Evolutionary conservation across 2,797 vertebrate species (phyloP).

Genomic region (Melanotaenia trifasciata): DNA sequence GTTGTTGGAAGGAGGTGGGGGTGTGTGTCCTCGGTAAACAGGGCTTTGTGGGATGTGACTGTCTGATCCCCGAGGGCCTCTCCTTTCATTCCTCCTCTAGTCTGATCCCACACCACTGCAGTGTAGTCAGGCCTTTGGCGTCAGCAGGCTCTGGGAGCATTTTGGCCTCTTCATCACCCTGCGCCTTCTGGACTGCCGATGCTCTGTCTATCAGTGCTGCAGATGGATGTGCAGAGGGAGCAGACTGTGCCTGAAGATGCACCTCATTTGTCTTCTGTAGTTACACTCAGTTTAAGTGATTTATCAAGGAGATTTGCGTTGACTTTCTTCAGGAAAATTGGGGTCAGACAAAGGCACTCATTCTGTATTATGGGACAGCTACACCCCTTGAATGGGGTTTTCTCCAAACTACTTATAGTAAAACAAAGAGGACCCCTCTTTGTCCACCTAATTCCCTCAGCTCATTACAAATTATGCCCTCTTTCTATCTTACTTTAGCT

Average conservation of each 20-base stretch:
- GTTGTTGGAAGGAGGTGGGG: slow-evolving; percentile 40
- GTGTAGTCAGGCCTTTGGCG: slow-evolving; percentile 51
- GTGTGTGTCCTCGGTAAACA: slow-evolving; percentile 84
- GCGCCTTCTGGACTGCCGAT: slow-evolving; percentile 27
- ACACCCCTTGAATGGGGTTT: slow-evolving; percentile 39
- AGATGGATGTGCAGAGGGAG: slow-evolving; percentile 7
- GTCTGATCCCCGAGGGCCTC: slow-evolving; percentile 79
- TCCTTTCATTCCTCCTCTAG: slow-evolving; percentile 62
- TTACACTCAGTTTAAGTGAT: slow-evolving; percentile 25
- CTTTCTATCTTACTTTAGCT: slow-evolving; percentile 29
- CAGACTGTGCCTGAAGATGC: slow-evolving; percentile 41
- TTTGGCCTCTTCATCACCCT: slow-evolving; percentile 50
- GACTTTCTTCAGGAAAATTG: slow-evolving; percentile 40
- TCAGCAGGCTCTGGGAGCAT: slow-evolving; percentile 51
- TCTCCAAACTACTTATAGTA: slow-evolving; percentile 34
- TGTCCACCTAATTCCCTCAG: slow-evolving; percentile 46
- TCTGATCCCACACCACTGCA: slow-evolving; percentile 63
- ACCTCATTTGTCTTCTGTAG: slow-evolving; percentile 16
- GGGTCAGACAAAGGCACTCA: slow-evolving; percentile 27
- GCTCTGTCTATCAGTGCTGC: slow-evolving; percentile 21
- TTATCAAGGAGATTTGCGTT: slow-evolving; percentile 36
- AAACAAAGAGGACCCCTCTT: slow-evolving; percentile 45
- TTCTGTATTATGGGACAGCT: slow-evolving; percentile 30
- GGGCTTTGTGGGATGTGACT: slow-evolving; percentile 83
- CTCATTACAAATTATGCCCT: slow-evolving; percentile 61